Evolutionary conservation across 1,140 invertebrate genomes (phyloP).

Genomic region (Leptestheria dahalacensis): DNA sequence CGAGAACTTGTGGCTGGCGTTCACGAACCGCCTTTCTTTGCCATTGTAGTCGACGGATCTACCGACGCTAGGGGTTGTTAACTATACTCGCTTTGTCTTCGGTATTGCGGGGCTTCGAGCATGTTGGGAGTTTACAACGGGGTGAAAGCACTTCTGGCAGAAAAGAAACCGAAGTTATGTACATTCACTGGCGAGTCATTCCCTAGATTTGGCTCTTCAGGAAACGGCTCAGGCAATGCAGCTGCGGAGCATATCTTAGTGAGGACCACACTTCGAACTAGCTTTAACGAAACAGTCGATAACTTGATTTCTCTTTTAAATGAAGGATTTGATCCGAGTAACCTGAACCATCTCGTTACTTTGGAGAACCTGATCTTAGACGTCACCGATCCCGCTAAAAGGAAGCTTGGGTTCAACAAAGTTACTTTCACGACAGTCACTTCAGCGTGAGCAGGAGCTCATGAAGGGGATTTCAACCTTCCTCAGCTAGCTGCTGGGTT

Average conservation of each 20-base stretch:
- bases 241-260: not conserved
- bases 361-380: not conserved
- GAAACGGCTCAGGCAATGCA: not conserved
- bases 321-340: not conserved
- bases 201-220: not conserved
- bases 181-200: not conserved
- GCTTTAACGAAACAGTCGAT: not conserved
- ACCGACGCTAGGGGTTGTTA: not conserved
- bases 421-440: no score
- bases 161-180: not conserved
- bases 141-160: not conserved
- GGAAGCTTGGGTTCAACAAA: no score
- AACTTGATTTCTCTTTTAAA: not conserved
- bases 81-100: not conserved
- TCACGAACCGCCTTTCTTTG: not conserved
- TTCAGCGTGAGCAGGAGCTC: not conserved
- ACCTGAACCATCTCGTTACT: not conserved
- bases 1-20: not conserved
- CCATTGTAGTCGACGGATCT: not conserved
- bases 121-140: not conserved
- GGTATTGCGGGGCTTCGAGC: not conserved
- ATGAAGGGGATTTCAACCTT: not conserved
- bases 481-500: not conserved
- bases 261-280: not conserved
- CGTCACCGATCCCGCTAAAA: not conserved